These are phyloP conservation scores for Sarcophaga carnaria DNA, from an alignment of 2,888 invertebrate species.

Conservation along the genomic window DNA sequence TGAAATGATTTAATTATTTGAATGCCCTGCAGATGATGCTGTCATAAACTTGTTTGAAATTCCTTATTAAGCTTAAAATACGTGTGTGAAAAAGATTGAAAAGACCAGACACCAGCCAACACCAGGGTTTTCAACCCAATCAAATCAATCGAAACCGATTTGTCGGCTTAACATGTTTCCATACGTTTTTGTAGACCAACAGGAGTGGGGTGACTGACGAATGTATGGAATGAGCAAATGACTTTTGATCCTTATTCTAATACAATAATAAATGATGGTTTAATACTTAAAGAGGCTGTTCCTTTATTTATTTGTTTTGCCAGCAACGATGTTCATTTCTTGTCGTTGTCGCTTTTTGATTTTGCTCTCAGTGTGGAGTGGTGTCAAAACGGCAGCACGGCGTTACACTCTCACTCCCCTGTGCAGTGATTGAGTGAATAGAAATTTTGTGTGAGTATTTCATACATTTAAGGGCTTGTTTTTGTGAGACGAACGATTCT, in stretches of 20 bases:
- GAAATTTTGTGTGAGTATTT: background rate
- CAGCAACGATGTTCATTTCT: conserved; percentile 50
- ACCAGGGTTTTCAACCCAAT: conserved; percentile 74
- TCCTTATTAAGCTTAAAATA: conserved; percentile 59
- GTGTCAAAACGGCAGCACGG: conserved; percentile 58
- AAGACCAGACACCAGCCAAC: conserved; percentile 23
- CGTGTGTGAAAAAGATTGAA: conserved; percentile 51
- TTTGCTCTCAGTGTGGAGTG: conserved; percentile 38
- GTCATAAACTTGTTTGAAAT: conserved; percentile 45
- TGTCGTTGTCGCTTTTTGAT: conserved; percentile 31
- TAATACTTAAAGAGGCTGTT: conserved; percentile 58
- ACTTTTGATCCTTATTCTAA: conserved; percentile 66
- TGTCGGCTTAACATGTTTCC: conserved; percentile 80
- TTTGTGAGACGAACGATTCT: too few species aligned
- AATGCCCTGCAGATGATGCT: background rate
- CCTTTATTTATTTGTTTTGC: conserved; percentile 54
- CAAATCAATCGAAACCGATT: conserved; percentile 81
- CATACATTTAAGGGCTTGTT: background rate
- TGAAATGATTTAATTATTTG: conserved; percentile 4
- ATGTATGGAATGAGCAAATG: conserved; percentile 46
- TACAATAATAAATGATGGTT: conserved; percentile 64
- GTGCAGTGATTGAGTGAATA: background rate
- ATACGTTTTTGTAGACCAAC: conserved; percentile 32
- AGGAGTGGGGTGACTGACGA: conserved; percentile 32
- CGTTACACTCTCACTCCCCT: conserved; percentile 23